phyloP scores from a whole-genome alignment of 1,140 invertebrate genomes.

The Maconellicoccus hirsutus region DNA sequence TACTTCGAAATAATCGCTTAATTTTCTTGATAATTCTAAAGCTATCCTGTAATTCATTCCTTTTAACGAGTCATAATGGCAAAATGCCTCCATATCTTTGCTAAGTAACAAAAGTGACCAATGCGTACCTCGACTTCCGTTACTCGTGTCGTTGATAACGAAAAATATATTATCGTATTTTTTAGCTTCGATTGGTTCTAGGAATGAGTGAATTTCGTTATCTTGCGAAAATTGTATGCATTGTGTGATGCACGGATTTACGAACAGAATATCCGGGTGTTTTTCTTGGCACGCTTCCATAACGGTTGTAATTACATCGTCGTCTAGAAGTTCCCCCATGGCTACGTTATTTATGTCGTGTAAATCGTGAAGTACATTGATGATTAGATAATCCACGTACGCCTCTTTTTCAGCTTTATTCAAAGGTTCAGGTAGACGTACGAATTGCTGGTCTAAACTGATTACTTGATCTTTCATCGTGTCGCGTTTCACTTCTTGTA shows the following conservation, averaged over 20 bases:
- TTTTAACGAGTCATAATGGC: slow-evolving; percentile 6
- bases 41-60: slow-evolving; percentile 12
- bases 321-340: neutral
- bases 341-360: slow-evolving; percentile 16
- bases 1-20: neutral
- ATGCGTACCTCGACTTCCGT: slow-evolving; percentile 10
- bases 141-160: slow-evolving; percentile 1
- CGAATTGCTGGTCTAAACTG: neutral
- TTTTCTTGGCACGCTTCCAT: slow-evolving; percentile 11
- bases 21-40: neutral
- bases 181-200: neutral
- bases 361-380: slow-evolving; percentile 8
- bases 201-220: neutral
- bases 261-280: slow-evolving; percentile 10
- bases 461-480: neutral
- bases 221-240: neutral
- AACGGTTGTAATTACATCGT: slow-evolving; percentile 8
- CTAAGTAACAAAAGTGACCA: neutral
- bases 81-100: neutral
- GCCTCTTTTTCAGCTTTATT: neutral
- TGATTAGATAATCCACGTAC: neutral
- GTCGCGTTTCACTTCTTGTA: slow-evolving; percentile 10
- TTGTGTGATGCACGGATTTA: slow-evolving; percentile 10
- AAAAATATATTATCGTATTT: slow-evolving; percentile 12
- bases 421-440: neutral